Evolutionary conservation across 2,113 vertebrate species (phyloP), one percentile per base, ranked within the genome.

Genomic region (Tragelaphus strepsiceros): DNA sequence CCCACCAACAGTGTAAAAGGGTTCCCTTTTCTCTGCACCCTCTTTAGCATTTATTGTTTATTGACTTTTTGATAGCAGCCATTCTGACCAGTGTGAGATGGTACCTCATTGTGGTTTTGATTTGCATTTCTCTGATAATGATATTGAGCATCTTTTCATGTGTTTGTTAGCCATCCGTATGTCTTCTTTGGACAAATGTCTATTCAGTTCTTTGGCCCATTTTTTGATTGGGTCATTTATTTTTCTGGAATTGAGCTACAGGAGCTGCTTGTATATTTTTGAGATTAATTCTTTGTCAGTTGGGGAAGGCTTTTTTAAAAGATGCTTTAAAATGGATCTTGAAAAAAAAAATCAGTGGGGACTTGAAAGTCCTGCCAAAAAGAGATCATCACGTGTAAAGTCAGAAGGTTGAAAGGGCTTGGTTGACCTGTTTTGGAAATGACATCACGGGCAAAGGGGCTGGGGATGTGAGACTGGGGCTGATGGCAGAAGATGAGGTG

Each of bases 221-320:
- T 71, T 71, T 71, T 12, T 71, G 64, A 35, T 71, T 71, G 64
- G 64, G 64, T 71, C 2, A 0, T 21, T 71, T 71, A 71, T 71
- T 71, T 71, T 71, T 71, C 67, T 71, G n/a, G 67, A 22, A 71
- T 39, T 71, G n/a, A 71, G 67, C n/a, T 71, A 19, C 19, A 71
- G 67, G 67, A 71, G n/a, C 19, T 71, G n/a, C 19, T 71, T 71
- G n/a, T 71, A 71, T 71, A 22, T 39, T 71, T 71, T 71, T 71
- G 67, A 71, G n/a, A 39, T 71, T 71, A 71, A 71, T 71, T 39
- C 67, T 39, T 71, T 71, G n/a, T 71, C 67, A 22, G 67, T 22
- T 71, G n/a, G 28, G 6, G 11, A 95, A 96, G 39, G 71, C 30
- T 88, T 91, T 67, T 67, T 91, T 9, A 56, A 82, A 26, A 96